Evolutionary conservation across 2,797 vertebrate species (phyloP), one percentile per base, ranked within the genome.

Genomic region (Mus minutoides): DNA sequence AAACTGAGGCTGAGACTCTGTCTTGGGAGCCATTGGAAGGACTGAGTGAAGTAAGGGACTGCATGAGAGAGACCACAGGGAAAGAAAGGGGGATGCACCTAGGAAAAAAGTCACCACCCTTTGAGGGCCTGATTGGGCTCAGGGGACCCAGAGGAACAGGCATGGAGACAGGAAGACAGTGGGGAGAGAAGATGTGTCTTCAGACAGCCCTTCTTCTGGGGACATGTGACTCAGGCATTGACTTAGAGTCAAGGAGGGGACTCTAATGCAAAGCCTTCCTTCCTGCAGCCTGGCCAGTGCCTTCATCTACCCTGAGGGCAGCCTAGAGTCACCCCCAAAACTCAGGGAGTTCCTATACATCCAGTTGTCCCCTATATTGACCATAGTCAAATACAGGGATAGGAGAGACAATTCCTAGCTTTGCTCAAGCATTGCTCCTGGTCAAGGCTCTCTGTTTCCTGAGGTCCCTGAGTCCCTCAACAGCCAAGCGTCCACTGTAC

Each of bases 241-340:
- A 43, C 52, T 76, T n/a, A n/a, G n/a, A n/a, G n/a, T 73, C 54
- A 76, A 24, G 40, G 29, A 60, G 17, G 17, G 10, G 5, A 31
- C n/a, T 88, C 17, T 34, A 76, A 31, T 17, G 46, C 29, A 62
- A 77, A 62, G 40, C 22, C 29, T 40, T 60, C 40, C 19, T 77
- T 89, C 40, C 17, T 60, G 8, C 17, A 46, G 1, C 10, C 29
- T 75, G 52, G 24, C 52, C n/a, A 76, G 56, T 11, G 12, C 54
- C 29, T 52, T 76, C 29, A 14, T 60, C 71, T 40, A 52, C 9
- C 22, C 6, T 11, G 31, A 29, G 56, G 46, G 52, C 6, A 73
- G n/a, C 92, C 64, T 71, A 85, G 19, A 95, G 56, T 96, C 54
- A 95, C 5, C 21, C 71, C 91, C 94, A 21, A 91, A 90, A 34